phyloP scores from a whole-genome alignment of 1,140 invertebrate species.

The Gonatopus flavifemur region DNA sequence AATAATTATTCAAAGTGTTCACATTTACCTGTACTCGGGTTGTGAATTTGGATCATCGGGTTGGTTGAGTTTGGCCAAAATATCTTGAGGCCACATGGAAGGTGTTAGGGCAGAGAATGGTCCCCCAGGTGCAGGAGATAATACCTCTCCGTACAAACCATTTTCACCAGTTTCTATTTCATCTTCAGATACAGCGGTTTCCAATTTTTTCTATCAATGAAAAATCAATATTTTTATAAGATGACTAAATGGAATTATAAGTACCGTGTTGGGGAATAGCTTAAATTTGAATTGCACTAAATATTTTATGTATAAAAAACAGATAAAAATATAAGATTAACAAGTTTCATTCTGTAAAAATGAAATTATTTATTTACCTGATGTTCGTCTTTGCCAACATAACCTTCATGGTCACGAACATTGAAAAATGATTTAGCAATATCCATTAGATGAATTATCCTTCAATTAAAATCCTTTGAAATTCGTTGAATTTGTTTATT shows the following conservation, averaged over 20 bases:
- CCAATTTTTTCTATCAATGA: slow-evolving; percentile 68
- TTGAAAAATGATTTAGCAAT: slow-evolving; percentile 85
- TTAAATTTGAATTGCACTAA: too few relatives aligned
- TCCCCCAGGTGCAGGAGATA: slow-evolving; percentile 74
- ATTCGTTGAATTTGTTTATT: too few relatives aligned
- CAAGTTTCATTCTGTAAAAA: not conserved
- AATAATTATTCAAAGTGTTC: not conserved
- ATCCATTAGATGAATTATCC: too few relatives aligned
- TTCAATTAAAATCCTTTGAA: too few relatives aligned
- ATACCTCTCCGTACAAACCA: slow-evolving; percentile 64
- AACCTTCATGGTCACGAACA: slow-evolving; percentile 81
- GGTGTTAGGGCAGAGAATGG: slow-evolving; percentile 89
- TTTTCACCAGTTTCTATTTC: slow-evolving; percentile 70
- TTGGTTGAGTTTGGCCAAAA: slow-evolving; percentile 78
- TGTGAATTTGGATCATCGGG: slow-evolving; percentile 71
- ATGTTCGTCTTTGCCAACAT: slow-evolving; percentile 81
- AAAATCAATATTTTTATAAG: slow-evolving; percentile 4
- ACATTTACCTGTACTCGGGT: slow-evolving; percentile 63
- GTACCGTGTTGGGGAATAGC: too few relatives aligned
- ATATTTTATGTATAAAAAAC: not conserved
- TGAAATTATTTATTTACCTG: slow-evolving; percentile 61
- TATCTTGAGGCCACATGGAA: slow-evolving; percentile 96
- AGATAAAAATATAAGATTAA: not conserved
- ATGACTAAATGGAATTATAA: too few relatives aligned
- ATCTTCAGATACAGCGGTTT: slow-evolving; percentile 80